These are phyloP conservation scores for Pyrrhosoma nymphula DNA, from an alignment of 2,888 invertebrate genomes.

Conservation along the genomic window DNA sequence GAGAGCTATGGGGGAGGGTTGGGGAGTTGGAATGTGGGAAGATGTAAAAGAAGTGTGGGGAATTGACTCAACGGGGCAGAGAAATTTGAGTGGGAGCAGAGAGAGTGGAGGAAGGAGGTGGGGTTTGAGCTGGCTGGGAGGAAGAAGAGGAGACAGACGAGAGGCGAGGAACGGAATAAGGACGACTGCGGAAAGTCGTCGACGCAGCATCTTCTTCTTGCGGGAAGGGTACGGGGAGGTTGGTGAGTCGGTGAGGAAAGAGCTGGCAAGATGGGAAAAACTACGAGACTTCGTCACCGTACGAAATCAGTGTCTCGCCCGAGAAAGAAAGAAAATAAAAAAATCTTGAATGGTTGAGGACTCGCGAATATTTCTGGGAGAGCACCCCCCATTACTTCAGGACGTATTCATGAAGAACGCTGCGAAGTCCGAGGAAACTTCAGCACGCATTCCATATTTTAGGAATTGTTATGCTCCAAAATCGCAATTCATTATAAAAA, in stretches of 20 bases:
- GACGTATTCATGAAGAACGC: background rate
- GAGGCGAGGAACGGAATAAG: too few species aligned
- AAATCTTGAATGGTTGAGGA: background rate
- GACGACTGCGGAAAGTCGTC: background rate
- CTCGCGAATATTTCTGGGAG: background rate
- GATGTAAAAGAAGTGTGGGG: background rate
- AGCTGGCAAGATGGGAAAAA: background rate
- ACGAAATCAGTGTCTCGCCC: background rate
- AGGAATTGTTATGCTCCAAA: too few species aligned
- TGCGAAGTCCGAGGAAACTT: background rate
- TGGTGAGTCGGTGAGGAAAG: background rate
- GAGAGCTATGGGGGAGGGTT: background rate
- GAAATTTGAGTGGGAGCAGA: background rate
- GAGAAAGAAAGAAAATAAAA: background rate
- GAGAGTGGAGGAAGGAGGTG: background rate
- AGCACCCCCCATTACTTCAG: background rate
- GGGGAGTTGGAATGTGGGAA: background rate
- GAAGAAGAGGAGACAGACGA: too few species aligned
- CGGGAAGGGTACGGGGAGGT: background rate
- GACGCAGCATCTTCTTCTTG: background rate
- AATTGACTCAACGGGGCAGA: conserved; percentile 20
- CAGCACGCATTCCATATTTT: background rate
- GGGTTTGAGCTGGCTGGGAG: background rate
- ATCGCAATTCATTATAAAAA: too few species aligned
- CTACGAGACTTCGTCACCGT: background rate